Conservation (phyloP, 2,888 invertebrate species). For the Acanthococcus lagerstroemiae region DNA sequence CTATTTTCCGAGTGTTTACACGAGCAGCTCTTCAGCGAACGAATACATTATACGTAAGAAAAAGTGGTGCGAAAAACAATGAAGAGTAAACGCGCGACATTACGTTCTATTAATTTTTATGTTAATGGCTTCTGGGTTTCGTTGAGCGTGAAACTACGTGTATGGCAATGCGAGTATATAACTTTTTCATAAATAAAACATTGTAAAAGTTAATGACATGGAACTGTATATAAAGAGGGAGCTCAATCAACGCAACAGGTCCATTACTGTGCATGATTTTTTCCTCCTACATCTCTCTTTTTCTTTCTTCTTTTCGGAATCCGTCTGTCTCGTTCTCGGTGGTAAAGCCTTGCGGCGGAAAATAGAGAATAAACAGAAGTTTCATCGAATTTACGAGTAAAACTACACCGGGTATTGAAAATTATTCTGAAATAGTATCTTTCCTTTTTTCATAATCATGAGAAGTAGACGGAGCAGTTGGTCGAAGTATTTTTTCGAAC, state of each 20-base stretch:
- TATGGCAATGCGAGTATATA: conserved; percentile 10
- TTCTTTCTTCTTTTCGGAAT: neutral
- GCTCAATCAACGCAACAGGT: conserved; percentile 17
- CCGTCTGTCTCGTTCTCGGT: neutral
- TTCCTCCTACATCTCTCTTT: neutral
- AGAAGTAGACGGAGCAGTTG: too few relatives aligned
- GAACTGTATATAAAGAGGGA: conserved; percentile 11
- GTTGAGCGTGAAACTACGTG: conserved; percentile 17
- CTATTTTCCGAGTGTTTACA: too few relatives aligned
- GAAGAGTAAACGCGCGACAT: conserved; percentile 1
- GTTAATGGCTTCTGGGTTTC: conserved; percentile 9
- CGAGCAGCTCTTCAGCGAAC: too few relatives aligned
- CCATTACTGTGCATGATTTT: neutral
- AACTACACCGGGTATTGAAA: too few relatives aligned
- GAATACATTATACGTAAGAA: too few relatives aligned
- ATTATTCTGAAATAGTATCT: too few relatives aligned
- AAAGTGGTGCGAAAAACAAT: too few relatives aligned
- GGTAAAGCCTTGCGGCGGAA: too few relatives aligned
- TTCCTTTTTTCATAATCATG: too few relatives aligned
- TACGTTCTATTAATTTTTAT: conserved; percentile 14
- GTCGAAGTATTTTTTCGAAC: too few relatives aligned
- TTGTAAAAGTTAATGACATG: conserved; percentile 17
- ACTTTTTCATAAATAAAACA: conserved; percentile 17
- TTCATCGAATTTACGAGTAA: too few relatives aligned
- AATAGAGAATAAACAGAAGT: too few relatives aligned